phyloP scores from a whole-genome alignment of 1,140 invertebrate species.

The Chymomyza costata region DNA sequence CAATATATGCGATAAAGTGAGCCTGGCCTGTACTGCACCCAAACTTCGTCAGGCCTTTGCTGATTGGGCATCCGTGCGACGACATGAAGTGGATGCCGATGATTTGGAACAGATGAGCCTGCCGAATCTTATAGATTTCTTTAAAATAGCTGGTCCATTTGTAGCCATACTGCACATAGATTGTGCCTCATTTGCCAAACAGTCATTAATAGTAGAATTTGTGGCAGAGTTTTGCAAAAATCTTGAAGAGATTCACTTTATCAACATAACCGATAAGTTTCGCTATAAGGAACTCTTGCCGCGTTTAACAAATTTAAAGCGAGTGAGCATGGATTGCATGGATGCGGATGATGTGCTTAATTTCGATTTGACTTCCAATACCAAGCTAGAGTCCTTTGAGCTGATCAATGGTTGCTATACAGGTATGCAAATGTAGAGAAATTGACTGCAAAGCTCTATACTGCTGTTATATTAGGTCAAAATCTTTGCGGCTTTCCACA shows the following conservation, averaged over 20 bases:
- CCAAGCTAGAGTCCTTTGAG: conserved; percentile 45
- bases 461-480: conserved; percentile 25
- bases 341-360: conserved; percentile 51
- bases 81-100: conserved; percentile 19
- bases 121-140: conserved; percentile 45
- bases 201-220: conserved; percentile 51
- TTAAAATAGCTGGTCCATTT: conserved; percentile 41
- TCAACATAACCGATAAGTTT: conserved; percentile 55
- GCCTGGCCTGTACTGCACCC: conserved; percentile 29
- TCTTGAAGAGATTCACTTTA: conserved; percentile 41
- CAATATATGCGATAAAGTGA: conserved; percentile 33
- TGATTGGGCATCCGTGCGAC: conserved; percentile 24
- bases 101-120: conserved; percentile 45
- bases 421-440: conserved; percentile 16
- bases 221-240: conserved; percentile 46
- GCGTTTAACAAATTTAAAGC: conserved; percentile 25
- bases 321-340: conserved; percentile 40
- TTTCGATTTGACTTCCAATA: conserved; percentile 38
- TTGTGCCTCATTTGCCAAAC: conserved; percentile 44
- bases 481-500: conserved; percentile 49
- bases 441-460: background rate
- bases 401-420: conserved; percentile 54
- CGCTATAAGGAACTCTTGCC: conserved; percentile 35
- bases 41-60: conserved; percentile 40
- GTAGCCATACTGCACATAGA: conserved; percentile 30